phyloP scores from a whole-genome alignment of 2,113 vertebrate species.

The Phalacrocorax brasilianus region DNA sequence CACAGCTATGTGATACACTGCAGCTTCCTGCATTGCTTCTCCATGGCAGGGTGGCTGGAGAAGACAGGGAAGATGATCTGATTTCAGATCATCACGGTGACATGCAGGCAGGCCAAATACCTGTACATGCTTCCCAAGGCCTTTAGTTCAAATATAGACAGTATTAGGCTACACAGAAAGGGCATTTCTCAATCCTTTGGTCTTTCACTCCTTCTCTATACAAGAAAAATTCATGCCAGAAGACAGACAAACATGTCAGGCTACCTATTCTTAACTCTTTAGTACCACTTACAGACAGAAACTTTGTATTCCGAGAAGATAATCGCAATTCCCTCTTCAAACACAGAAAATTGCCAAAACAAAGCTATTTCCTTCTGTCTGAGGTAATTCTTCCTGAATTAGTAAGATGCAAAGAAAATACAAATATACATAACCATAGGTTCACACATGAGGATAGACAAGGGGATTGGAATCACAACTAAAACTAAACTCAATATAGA shows the following conservation, averaged over 20 bases:
- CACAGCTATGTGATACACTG: not conserved
- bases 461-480: not conserved
- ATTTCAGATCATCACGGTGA: not conserved
- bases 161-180: not conserved
- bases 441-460: not conserved
- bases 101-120: not conserved
- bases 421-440: not conserved
- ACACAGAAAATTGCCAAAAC: not conserved
- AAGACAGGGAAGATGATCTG: not conserved
- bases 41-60: not conserved
- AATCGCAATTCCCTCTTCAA: not conserved
- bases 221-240: not conserved
- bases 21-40: not conserved
- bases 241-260: not conserved
- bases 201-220: not conserved
- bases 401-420: not conserved
- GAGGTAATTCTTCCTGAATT: not conserved
- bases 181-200: not conserved
- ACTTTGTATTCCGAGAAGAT: not conserved
- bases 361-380: not conserved
- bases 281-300: not conserved
- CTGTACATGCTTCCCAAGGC: accelerated
- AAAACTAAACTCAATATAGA: not conserved
- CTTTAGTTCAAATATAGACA: not conserved
- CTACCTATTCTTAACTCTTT: not conserved